These are phyloP conservation scores for Drosophila serrata DNA, from an alignment of 1,140 invertebrate species.

Conservation along the genomic window DNA sequence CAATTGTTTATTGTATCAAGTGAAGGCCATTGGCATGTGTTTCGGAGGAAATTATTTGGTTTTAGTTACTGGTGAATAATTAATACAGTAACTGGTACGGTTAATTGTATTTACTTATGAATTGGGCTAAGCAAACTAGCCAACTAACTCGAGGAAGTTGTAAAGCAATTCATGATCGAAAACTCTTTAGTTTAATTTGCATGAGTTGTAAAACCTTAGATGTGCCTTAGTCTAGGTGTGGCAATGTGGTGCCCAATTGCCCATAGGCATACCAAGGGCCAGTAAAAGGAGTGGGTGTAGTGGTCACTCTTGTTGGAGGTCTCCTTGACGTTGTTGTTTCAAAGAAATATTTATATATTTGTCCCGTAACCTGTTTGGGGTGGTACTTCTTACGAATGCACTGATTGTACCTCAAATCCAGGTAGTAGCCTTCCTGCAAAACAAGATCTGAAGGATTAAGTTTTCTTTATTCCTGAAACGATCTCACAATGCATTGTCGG, in stretches of 20 bases:
- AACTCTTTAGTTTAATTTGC: background rate
- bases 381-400: background rate
- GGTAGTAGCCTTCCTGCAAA: background rate
- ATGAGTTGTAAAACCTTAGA: too few species aligned
- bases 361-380: background rate
- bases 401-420: accelerated
- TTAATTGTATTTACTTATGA: background rate
- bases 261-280: background rate
- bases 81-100: background rate
- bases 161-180: too few species aligned
- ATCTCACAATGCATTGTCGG: background rate
- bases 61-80: conserved; percentile 18
- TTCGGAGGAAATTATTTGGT: background rate
- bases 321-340: background rate
- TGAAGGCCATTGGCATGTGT: conserved; percentile 1
- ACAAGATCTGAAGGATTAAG: background rate
- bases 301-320: background rate
- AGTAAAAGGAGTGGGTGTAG: background rate
- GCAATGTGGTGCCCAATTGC: background rate
- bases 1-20: conserved; percentile 19
- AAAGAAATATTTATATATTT: background rate
- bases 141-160: too few species aligned
- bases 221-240: too few species aligned
- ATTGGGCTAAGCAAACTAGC: background rate
- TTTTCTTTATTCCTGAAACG: background rate